Conservation (phyloP, 2,797 vertebrate species). For the Scolopax rusticola region DNA sequence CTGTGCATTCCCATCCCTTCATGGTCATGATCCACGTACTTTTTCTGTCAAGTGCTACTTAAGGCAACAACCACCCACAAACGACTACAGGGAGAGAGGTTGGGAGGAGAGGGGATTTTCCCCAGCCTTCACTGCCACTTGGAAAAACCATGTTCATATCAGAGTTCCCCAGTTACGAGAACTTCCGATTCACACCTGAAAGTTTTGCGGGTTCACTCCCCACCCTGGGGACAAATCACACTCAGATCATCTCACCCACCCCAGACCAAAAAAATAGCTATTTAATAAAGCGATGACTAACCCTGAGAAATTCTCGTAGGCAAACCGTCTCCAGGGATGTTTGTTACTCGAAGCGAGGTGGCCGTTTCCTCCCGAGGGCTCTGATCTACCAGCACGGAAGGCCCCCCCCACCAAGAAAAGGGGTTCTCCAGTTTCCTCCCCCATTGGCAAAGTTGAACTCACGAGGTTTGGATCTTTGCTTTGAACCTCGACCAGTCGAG, state of each 20-base stretch:
- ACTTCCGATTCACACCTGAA: neutral
- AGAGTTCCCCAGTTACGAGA: neutral
- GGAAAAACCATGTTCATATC: neutral
- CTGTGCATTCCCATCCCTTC: neutral
- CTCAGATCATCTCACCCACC: neutral
- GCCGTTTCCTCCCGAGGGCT: neutral
- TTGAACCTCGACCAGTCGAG: neutral
- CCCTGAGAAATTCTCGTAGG: neutral
- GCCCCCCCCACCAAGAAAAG: neutral
- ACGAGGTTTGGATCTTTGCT: neutral
- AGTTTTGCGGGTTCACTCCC: neutral
- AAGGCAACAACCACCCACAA: neutral
- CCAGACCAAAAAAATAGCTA: neutral
- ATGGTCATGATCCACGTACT: accelerated
- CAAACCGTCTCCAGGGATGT: neutral
- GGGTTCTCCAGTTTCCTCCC: neutral
- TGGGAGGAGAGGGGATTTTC: constrained; percentile 6
- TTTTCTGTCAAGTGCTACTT: neutral
- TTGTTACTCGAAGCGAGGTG: neutral
- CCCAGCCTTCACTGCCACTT: neutral
- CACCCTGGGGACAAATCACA: neutral
- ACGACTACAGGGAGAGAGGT: neutral
- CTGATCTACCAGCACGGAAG: neutral
- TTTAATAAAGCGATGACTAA: neutral
- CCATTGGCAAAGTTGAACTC: neutral